These are phyloP conservation scores for Threskiornis aethiopicus DNA, from an alignment of 2,797 vertebrate genomes.

Conservation along the genomic window DNA sequence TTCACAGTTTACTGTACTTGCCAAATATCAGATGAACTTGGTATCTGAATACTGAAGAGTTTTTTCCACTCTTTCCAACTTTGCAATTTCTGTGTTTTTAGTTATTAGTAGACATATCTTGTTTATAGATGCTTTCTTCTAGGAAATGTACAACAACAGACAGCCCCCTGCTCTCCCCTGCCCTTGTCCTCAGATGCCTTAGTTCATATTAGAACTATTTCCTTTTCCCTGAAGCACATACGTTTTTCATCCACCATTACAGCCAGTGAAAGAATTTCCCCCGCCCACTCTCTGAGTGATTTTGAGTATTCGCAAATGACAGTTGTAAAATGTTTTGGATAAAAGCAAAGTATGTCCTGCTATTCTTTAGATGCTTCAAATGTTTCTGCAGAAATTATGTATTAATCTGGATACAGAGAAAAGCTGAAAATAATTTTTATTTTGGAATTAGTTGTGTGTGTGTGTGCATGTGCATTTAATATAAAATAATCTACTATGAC, in stretches of 20 bases:
- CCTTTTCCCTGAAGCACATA: neutral
- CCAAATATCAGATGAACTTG: neutral
- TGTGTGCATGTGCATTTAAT: neutral
- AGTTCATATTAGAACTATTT: neutral
- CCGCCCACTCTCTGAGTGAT: neutral
- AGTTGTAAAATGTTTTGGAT: neutral
- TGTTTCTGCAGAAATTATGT: neutral
- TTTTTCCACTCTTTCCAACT: neutral
- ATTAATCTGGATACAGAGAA: neutral
- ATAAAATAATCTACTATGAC: neutral
- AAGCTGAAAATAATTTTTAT: neutral
- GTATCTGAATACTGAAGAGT: neutral
- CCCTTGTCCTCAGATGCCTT: neutral
- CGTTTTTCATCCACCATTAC: neutral
- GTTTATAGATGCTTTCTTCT: neutral
- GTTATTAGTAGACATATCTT: neutral
- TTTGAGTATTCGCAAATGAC: neutral
- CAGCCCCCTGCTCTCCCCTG: neutral
- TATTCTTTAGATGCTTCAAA: neutral
- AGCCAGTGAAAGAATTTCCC: neutral
- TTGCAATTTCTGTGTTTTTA: neutral
- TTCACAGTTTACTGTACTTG: neutral
- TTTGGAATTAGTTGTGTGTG: neutral
- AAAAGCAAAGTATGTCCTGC: neutral
- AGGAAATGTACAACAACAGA: neutral